Conservation (phyloP, 2,797 vertebrate genomes). For the Holocentrus rufus region DNA sequence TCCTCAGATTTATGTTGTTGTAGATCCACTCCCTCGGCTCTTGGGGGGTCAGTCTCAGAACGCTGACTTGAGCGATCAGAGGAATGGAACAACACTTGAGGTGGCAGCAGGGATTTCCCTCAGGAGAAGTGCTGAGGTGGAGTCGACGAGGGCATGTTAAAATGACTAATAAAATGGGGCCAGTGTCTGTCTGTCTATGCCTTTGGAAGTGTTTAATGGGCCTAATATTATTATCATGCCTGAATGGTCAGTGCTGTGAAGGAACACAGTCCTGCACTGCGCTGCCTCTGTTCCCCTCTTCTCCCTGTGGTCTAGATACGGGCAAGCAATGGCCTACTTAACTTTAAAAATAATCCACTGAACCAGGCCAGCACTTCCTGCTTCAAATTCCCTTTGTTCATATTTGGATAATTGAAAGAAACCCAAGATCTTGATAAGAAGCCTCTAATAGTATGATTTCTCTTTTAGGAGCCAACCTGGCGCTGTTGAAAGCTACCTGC, state of each 20-base stretch:
- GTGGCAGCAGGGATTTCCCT: too few relatives aligned
- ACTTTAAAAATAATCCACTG: conserved; percentile 78
- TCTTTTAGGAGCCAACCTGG: conserved; percentile 37
- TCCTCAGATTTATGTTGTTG: neutral
- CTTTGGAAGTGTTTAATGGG: conserved; percentile 20
- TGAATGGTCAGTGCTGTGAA: conserved; percentile 50
- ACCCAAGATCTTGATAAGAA: conserved; percentile 65
- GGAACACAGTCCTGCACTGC: conserved; percentile 45
- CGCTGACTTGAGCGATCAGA: neutral
- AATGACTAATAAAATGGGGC: too few relatives aligned
- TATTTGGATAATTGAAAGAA: conserved; percentile 67
- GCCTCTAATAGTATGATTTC: conserved; percentile 30
- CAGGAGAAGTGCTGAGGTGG: too few relatives aligned
- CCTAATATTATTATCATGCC: conserved; percentile 33
- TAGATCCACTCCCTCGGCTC: neutral
- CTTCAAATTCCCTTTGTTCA: conserved; percentile 76
- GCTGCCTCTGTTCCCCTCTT: conserved; percentile 56
- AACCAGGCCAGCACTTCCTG: conserved; percentile 78
- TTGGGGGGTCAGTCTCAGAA: neutral
- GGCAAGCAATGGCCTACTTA: conserved; percentile 78
- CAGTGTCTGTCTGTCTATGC: conserved; percentile 21
- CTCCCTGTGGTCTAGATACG: conserved; percentile 70
- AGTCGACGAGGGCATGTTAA: too few relatives aligned
- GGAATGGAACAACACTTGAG: too few relatives aligned
- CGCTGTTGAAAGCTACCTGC: conserved; percentile 25